Conservation (phyloP, 2,113 vertebrate species). For the Hippocampus zosterae region DNA sequence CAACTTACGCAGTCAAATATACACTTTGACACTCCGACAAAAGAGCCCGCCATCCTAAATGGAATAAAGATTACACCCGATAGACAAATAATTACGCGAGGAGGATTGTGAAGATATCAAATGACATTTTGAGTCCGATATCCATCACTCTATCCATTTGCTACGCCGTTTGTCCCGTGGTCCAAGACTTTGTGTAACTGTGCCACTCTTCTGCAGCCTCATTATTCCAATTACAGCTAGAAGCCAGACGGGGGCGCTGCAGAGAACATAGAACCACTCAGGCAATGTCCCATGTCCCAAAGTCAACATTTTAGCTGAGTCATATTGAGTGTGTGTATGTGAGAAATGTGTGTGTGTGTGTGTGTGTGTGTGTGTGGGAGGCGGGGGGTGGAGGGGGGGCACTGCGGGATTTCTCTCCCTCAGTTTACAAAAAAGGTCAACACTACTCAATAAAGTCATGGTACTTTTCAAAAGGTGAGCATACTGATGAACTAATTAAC, state of each 20-base stretch:
- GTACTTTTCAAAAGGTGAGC: neutral
- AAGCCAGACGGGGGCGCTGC: constrained; percentile 45
- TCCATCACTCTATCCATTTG: neutral
- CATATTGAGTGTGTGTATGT: constrained; percentile 23
- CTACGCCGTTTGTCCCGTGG: neutral
- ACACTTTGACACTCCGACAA: neutral
- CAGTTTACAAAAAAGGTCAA: neutral
- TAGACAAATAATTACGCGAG: no score
- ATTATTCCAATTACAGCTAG: constrained; percentile 9
- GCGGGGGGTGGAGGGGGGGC: neutral
- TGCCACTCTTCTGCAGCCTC: constrained; percentile 16
- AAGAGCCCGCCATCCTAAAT: neutral
- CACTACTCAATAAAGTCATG: no score
- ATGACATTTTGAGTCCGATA: no score
- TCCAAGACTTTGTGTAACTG: neutral
- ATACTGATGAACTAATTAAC: no score
- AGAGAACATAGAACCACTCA: constrained; percentile 1
- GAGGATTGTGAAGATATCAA: no score
- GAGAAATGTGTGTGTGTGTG: constrained; percentile 5
- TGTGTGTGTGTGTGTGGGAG: constrained; percentile 6
- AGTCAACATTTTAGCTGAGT: constrained; percentile 61
- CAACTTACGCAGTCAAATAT: neutral
- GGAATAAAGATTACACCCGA: no score
- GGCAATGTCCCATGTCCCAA: constrained; percentile 50
- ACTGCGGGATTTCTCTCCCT: neutral